Evolutionary conservation across 2,797 vertebrate species (phyloP).

Genomic region (Trichosurus vulpecula): DNA sequence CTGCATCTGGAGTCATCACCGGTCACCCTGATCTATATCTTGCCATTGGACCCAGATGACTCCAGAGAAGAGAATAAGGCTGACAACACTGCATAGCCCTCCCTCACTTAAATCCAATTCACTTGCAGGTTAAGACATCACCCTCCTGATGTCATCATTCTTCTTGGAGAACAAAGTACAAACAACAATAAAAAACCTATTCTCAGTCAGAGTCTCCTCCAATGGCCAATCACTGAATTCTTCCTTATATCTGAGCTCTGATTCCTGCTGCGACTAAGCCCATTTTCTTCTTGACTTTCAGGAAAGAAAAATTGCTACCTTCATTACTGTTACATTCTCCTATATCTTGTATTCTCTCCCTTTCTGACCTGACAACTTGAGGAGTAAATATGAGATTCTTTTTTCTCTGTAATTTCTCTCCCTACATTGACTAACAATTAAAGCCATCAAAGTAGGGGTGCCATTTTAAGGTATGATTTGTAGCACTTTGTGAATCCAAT

Average conservation of each 20-base stretch:
- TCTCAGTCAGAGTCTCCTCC: background rate
- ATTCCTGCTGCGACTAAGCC: background rate
- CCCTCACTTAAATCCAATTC: background rate
- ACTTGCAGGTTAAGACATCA: background rate
- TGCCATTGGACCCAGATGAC: background rate
- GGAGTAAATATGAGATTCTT: slow-evolving; percentile 23
- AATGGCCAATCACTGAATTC: background rate
- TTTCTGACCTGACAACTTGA: slow-evolving; percentile 26
- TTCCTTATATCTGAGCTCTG: background rate
- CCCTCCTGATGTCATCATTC: background rate
- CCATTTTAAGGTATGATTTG: slow-evolving; percentile 56
- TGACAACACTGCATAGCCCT: background rate
- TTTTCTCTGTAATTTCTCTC: slow-evolving; percentile 16
- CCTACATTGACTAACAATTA: slow-evolving; percentile 33
- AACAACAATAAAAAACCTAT: background rate
- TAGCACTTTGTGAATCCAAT: slow-evolving; percentile 70
- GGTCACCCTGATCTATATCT: background rate
- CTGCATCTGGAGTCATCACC: background rate
- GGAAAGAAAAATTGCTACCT: background rate
- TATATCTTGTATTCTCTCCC: background rate
- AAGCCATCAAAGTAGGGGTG: slow-evolving; percentile 64
- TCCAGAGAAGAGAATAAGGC: background rate
- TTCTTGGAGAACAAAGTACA: background rate
- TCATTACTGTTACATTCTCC: background rate
- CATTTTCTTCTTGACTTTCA: background rate